Percentiles rank a stretch among this genome's conserved stretches.
These are phyloP conservation scores for Synergus gifuensis DNA, from an alignment of 2,888 invertebrate genomes.

Conservation along the genomic window DNA sequence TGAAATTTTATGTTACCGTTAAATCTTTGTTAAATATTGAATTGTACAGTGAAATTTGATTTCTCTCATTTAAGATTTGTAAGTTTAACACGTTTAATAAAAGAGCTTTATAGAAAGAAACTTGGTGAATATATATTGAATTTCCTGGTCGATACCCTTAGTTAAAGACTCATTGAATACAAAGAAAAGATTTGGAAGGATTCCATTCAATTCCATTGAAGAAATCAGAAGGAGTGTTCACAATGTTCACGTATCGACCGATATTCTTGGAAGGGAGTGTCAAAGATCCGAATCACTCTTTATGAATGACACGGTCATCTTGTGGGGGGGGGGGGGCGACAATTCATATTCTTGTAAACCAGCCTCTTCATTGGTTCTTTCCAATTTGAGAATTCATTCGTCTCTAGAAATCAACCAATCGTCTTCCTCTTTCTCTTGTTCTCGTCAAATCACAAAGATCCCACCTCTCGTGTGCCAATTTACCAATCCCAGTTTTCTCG, in stretches of 20 bases:
- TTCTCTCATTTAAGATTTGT: background rate
- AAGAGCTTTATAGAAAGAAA: background rate
- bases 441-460: background rate
- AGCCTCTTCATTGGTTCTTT: background rate
- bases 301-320: constrained; percentile 10
- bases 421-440: background rate
- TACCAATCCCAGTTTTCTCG: constrained; percentile 12
- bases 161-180: background rate
- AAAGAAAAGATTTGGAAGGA: background rate
- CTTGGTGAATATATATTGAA: background rate
- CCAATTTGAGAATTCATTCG: background rate
- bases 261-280: constrained; percentile 7
- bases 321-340: constrained; percentile 7
- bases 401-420: constrained; percentile 1
- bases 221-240: background rate
- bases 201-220: constrained; percentile 23
- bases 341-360: background rate
- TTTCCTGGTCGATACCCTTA: background rate
- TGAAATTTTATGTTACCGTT: background rate
- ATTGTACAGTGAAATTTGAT: background rate
- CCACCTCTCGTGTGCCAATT: background rate
- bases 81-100: background rate
- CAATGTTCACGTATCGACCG: constrained; percentile 17
- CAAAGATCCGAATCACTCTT: constrained; percentile 10
- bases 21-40: background rate